These are phyloP conservation scores for Cyprinodon brontotheroides DNA, from an alignment of 2,113 vertebrate species.

Conservation along the genomic window DNA sequence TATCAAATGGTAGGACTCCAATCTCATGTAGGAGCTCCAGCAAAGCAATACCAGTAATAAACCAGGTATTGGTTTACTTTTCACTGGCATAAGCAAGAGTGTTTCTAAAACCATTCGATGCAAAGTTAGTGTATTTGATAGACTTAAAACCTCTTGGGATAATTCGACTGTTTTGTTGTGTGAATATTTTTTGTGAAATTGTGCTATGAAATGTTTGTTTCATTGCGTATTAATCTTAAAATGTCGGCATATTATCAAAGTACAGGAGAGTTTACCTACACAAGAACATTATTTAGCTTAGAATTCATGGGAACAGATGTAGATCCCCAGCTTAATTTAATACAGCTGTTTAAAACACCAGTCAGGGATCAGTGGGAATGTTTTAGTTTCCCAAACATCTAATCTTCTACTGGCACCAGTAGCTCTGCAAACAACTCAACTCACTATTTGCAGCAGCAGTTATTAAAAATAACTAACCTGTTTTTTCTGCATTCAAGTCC, in stretches of 20 bases:
- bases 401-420: neutral
- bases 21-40: neutral
- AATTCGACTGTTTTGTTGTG: too few species aligned
- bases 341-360: too few species aligned
- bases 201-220: too few species aligned
- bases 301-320: neutral
- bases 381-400: neutral
- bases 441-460: neutral
- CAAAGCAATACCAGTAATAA: neutral
- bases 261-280: neutral
- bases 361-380: neutral
- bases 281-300: neutral
- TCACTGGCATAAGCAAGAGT: too few species aligned
- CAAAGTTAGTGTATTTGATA: too few species aligned
- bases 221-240: too few species aligned
- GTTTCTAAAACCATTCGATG: too few species aligned
- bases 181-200: too few species aligned
- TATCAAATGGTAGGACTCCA: neutral
- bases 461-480: neutral
- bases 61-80: neutral
- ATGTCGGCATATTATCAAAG: neutral
- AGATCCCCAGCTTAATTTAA: neutral
- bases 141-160: too few species aligned
- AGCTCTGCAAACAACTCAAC: neutral
- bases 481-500: neutral